Evolutionary conservation across 2,113 vertebrate species (phyloP).

Genomic region (Microcebus tavaratra): DNA sequence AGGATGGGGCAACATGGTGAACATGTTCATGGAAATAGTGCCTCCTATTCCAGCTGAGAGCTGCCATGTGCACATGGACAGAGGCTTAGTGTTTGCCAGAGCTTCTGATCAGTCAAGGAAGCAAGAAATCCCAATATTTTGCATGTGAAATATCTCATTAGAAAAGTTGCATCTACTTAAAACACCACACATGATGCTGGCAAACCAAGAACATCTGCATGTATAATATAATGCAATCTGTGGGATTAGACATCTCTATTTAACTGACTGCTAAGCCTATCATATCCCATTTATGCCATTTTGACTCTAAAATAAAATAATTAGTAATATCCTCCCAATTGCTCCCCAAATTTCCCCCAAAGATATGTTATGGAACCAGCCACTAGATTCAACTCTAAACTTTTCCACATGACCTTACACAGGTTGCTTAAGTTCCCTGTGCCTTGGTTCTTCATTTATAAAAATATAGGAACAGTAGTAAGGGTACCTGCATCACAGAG

Average conservation of each 20-base stretch:
- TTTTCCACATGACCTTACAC: background rate
- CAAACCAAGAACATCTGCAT: background rate
- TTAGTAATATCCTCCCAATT: background rate
- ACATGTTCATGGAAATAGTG: background rate
- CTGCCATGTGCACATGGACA: accelerated
- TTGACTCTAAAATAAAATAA: background rate
- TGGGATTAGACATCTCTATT: background rate
- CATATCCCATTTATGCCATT: background rate
- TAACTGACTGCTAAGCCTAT: background rate
- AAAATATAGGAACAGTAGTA: background rate
- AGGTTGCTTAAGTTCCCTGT: background rate
- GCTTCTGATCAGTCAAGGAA: background rate
- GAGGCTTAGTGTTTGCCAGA: background rate
- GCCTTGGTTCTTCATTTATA: background rate
- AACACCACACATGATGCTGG: background rate
- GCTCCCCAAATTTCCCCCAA: accelerated
- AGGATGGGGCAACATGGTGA: background rate
- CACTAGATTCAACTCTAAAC: background rate
- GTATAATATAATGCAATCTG: background rate
- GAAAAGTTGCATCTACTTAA: background rate
- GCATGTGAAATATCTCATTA: background rate
- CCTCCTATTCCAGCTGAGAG: background rate
- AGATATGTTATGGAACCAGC: background rate
- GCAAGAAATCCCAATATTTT: background rate
- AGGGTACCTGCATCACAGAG: background rate